A percentile compares a stretch with the other conserved stretches of the same genome.
These are phyloP conservation scores for Streptopelia turtur DNA, from an alignment of 2,797 vertebrate genomes.

Conservation along the genomic window DNA sequence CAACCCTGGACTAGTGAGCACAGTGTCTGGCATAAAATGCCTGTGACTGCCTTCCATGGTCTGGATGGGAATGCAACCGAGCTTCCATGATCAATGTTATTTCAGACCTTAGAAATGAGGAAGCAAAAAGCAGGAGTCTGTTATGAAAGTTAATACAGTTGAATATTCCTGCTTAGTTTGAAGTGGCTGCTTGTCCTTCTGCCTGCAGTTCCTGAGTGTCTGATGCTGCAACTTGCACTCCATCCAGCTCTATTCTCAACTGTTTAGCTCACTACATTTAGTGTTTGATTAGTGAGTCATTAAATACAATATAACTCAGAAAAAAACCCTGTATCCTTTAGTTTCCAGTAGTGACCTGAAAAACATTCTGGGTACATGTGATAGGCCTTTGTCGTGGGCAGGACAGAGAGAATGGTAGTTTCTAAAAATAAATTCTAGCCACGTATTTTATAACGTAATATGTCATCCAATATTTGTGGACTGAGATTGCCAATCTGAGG, in stretches of 20 bases:
- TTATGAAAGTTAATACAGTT: not conserved
- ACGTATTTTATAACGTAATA: not conserved
- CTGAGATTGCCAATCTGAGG: not conserved
- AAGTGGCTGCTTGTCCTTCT: not conserved
- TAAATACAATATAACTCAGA: not conserved
- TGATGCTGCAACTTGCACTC: not conserved
- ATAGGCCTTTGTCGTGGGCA: not conserved
- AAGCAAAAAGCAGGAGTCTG: not conserved
- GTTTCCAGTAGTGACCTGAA: not conserved
- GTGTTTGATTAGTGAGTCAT: not conserved
- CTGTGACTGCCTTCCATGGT: rapidly evolving
- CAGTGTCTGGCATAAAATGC: not conserved
- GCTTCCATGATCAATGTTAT: not conserved
- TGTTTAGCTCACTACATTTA: not conserved
- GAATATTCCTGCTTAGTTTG: not conserved
- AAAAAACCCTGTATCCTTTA: not conserved
- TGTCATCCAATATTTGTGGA: not conserved
- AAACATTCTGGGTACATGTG: not conserved
- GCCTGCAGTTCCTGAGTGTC: not conserved
- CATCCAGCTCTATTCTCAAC: not conserved
- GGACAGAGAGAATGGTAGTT: not conserved
- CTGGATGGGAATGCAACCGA: not conserved
- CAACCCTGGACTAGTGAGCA: not conserved
- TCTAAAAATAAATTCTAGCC: not conserved
- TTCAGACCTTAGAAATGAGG: not conserved